These are phyloP conservation scores for Calonectris borealis DNA, from an alignment of 2,113 vertebrate species.

Conservation along the genomic window DNA sequence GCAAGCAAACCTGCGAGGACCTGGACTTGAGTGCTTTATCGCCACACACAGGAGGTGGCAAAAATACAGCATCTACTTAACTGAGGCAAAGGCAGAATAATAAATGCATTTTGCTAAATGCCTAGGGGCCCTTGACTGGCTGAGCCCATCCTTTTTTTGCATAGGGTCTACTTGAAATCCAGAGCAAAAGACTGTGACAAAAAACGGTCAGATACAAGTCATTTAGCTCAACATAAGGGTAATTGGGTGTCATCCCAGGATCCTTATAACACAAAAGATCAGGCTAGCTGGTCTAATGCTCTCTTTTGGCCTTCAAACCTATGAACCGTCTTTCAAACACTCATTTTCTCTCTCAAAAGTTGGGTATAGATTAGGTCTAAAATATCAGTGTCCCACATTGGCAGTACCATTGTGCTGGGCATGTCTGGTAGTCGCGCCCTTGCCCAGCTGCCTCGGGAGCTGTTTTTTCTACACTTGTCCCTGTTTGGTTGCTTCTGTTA, in stretches of 20 bases:
- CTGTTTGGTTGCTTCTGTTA: neutral
- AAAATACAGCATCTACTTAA: neutral
- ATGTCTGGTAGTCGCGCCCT: neutral
- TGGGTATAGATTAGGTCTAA: neutral
- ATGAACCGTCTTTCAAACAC: neutral
- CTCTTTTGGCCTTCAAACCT: neutral
- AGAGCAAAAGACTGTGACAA: neutral
- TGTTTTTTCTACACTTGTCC: constrained; percentile 1
- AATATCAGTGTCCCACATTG: neutral
- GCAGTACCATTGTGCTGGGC: neutral
- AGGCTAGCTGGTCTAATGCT: neutral
- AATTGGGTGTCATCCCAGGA: neutral
- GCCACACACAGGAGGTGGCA: neutral
- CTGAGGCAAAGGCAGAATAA: neutral
- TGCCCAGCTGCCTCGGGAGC: neutral
- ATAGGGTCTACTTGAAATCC: neutral
- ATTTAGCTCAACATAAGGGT: neutral
- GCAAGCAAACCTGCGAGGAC: neutral
- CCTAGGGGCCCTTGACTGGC: neutral
- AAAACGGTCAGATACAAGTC: neutral
- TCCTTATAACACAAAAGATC: neutral
- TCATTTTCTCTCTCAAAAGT: neutral
- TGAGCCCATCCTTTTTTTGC: neutral
- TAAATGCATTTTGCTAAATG: neutral
- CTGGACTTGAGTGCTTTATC: neutral